Evolutionary conservation across 1,140 invertebrate genomes (phyloP).

Genomic region (Euwallacea similis): DNA sequence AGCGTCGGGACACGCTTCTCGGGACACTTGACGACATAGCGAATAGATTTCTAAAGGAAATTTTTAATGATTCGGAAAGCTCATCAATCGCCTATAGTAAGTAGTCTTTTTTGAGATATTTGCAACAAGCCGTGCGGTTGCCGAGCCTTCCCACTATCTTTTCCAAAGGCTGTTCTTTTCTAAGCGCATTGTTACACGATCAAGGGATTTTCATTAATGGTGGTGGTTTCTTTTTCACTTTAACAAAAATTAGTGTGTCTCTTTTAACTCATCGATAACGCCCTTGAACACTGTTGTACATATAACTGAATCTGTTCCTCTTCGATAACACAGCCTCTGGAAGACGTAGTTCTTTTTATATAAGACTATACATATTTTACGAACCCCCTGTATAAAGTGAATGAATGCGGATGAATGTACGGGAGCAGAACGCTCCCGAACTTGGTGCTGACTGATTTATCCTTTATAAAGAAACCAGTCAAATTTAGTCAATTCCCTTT

Average conservation of each 20-base stretch:
- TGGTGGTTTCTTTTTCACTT: constrained; percentile 48
- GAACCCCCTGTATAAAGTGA: constrained; percentile 52
- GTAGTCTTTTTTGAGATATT: neutral
- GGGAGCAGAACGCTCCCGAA: constrained; percentile 43
- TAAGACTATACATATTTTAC: constrained; percentile 52
- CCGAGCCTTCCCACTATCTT: constrained; percentile 49
- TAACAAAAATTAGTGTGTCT: constrained; percentile 17
- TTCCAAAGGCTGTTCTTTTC: constrained; percentile 50
- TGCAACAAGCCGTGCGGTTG: constrained; percentile 7
- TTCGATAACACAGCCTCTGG: constrained; percentile 49
- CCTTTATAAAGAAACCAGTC: constrained; percentile 45
- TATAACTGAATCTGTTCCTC: constrained; percentile 32
- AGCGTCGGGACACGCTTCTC: constrained; percentile 8
- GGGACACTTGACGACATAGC: constrained; percentile 22
- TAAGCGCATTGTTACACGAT: constrained; percentile 37
- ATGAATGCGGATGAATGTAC: constrained; percentile 48
- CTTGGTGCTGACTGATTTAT: constrained; percentile 53
- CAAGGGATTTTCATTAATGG: constrained; percentile 51
- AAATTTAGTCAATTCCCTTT: constrained; percentile 48
- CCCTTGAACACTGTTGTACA: constrained; percentile 47
- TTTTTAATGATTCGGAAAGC: constrained; percentile 38
- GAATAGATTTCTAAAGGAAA: constrained; percentile 26
- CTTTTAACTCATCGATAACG: constrained; percentile 9
- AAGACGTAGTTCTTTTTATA: constrained; percentile 49
- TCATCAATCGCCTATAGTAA: constrained; percentile 18